Conservation (phyloP, 2,888 invertebrate species). For the Blera fallax region DNA sequence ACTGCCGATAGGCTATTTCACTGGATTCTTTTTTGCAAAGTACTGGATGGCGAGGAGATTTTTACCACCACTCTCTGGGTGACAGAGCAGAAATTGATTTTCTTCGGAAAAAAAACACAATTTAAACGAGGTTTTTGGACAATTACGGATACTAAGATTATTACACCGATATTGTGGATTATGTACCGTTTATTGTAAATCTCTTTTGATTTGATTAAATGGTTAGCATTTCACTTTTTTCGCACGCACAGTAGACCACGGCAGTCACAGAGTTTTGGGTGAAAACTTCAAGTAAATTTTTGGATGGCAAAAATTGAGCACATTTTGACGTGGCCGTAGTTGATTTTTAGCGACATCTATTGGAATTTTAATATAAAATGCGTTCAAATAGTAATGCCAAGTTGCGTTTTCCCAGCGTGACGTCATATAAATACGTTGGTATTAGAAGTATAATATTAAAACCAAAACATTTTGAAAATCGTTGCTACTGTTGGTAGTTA, state of each 20-base stretch:
- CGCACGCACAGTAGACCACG: constrained; percentile 61
- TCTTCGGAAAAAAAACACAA: constrained; percentile 33
- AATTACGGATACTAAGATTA: not conserved
- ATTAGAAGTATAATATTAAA: no score
- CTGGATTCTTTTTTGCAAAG: constrained; percentile 23
- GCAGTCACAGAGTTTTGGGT: constrained; percentile 60
- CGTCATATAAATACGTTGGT: not conserved
- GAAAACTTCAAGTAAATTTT: constrained; percentile 69
- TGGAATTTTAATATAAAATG: not conserved
- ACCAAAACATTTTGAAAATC: no score
- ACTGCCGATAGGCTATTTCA: not conserved
- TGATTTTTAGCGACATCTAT: constrained; percentile 43
- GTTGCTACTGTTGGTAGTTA: no score
- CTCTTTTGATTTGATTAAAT: constrained; percentile 23
- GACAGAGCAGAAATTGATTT: constrained; percentile 66
- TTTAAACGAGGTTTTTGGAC: constrained; percentile 18
- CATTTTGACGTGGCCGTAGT: constrained; percentile 69
- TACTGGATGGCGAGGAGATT: constrained; percentile 5
- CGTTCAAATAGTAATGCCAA: constrained; percentile 51
- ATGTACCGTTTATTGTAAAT: not conserved
- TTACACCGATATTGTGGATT: not conserved
- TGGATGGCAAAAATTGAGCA: constrained; percentile 57
- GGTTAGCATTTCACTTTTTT: constrained; percentile 53
- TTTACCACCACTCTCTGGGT: constrained; percentile 19
- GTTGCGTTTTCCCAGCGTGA: not conserved